These are phyloP conservation scores for Leptinotarsa rubiginosa DNA, from an alignment of 2,888 invertebrate species.

Conservation along the genomic window DNA sequence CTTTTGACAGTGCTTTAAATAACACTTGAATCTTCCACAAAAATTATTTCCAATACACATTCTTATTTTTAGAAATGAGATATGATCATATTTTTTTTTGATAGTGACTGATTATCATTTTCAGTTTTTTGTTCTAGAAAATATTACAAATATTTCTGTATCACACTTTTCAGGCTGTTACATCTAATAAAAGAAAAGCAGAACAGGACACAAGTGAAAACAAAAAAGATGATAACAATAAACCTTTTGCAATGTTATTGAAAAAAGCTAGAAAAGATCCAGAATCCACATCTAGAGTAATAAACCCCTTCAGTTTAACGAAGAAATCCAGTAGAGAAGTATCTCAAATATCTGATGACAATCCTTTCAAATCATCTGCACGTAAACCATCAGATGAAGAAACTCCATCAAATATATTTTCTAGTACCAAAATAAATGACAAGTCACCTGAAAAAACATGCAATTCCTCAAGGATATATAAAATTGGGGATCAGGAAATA, in stretches of 20 bases:
- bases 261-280: slow-evolving; percentile 29
- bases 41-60: too few species aligned
- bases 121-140: too few species aligned
- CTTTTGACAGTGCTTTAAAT: too few species aligned
- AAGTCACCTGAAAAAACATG: slow-evolving; percentile 18
- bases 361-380: slow-evolving; percentile 28
- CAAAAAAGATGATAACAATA: slow-evolving; percentile 25
- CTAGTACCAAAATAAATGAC: slow-evolving; percentile 28
- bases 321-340: slow-evolving; percentile 15
- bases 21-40: too few species aligned
- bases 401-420: slow-evolving; percentile 25
- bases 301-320: slow-evolving; percentile 28
- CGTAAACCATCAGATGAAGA: slow-evolving; percentile 16
- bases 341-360: slow-evolving; percentile 27
- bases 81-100: too few species aligned
- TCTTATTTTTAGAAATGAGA: too few species aligned
- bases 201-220: slow-evolving; percentile 17
- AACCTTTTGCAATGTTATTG: slow-evolving; percentile 37
- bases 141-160: neutral
- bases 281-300: slow-evolving; percentile 15
- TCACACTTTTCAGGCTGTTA: neutral
- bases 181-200: slow-evolving; percentile 38
- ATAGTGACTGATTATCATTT: too few species aligned
- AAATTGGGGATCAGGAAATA: slow-evolving; percentile 7
- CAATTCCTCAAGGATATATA: slow-evolving; percentile 30